Evolutionary conservation across 2,888 invertebrate genomes (phyloP), one percentile per base, ranked within the genome.

Genomic region (Dastarcus helophoroides): DNA sequence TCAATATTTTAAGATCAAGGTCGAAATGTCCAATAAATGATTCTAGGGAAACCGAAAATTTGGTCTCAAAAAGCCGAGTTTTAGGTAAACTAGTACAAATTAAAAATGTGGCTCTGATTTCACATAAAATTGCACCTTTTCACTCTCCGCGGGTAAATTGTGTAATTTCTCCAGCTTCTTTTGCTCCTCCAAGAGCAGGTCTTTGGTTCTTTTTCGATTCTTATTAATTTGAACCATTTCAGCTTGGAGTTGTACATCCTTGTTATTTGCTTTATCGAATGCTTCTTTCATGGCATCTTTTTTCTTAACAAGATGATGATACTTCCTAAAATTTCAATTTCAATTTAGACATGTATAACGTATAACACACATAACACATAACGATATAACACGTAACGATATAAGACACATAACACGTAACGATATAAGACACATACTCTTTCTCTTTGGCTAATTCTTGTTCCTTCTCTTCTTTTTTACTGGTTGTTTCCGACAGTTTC

Each of bases 171-270:
- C 74, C 2, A 90, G 63, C 54, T 84, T 76, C n/a, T 63, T 63
- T 42, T 67, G 71, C 52, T 80, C 76, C 49, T 73, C 68, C 33
- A 69, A 75, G 2, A 85, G 55, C 9, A 73, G 65, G 26, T 75
- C 71, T 37, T 78, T 77, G 14, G 80, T 68, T 49, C 80, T 79
- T 53, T 85, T 86, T 38, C 78, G 70, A 41, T 79, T 77, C 43
- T 77, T 79, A 45, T 79, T 85, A 0, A 70, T 67, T 40, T 76
- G 73, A 1, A 71, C 67, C 51, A 76, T 70, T 30, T 79, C 79
- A 1, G 76, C 76, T 47, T 74, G 72, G 0, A 75, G 58, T 13
- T 73, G 65, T 0, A 77, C 72, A 37, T 76, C 75, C 50, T 74
- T 72, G 36, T 70, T 73, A 45, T 79, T 79, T 23, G 73, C 71